Evolutionary conservation across 2,888 invertebrate genomes (phyloP).

Genomic region (Lomographa bimaculata): DNA sequence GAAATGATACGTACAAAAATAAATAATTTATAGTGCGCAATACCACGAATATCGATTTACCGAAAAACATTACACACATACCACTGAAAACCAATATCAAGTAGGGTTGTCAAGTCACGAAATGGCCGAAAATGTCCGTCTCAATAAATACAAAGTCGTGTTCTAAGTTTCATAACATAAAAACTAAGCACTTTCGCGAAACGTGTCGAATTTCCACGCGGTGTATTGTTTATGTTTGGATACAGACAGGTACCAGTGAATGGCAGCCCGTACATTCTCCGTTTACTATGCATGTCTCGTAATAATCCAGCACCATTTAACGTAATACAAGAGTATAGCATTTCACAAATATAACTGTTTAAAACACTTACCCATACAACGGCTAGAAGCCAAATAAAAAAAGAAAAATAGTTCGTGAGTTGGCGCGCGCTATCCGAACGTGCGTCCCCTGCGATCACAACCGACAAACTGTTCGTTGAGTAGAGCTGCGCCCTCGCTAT

Average conservation of each 20-base stretch:
- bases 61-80: conserved; percentile 1
- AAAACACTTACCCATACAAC: conserved; percentile 80
- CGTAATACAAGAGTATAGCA: background rate
- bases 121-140: too few relatives aligned
- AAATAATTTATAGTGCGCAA: conserved; percentile 4
- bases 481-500: conserved; percentile 54
- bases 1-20: too few relatives aligned
- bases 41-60: conserved; percentile 1
- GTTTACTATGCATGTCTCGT: conserved; percentile 19
- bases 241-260: conserved; percentile 10
- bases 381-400: conserved; percentile 85
- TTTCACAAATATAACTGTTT: conserved; percentile 23
- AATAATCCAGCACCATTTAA: conserved; percentile 7
- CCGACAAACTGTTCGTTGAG: conserved; percentile 73
- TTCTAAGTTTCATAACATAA: conserved; percentile 2
- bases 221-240: conserved; percentile 32
- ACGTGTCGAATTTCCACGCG: conserved; percentile 23
- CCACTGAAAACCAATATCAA: background rate
- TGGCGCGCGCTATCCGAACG: conserved; percentile 70
- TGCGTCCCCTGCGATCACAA: conserved; percentile 54
- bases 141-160: too few relatives aligned
- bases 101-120: conserved; percentile 1
- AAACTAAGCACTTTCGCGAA: conserved; percentile 20
- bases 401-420: conserved; percentile 74
- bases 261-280: conserved; percentile 14